Evolutionary conservation across 2,888 invertebrate genomes (phyloP), one percentile per base, ranked within the genome.

Genomic region (Orchesellides sinensis): DNA sequence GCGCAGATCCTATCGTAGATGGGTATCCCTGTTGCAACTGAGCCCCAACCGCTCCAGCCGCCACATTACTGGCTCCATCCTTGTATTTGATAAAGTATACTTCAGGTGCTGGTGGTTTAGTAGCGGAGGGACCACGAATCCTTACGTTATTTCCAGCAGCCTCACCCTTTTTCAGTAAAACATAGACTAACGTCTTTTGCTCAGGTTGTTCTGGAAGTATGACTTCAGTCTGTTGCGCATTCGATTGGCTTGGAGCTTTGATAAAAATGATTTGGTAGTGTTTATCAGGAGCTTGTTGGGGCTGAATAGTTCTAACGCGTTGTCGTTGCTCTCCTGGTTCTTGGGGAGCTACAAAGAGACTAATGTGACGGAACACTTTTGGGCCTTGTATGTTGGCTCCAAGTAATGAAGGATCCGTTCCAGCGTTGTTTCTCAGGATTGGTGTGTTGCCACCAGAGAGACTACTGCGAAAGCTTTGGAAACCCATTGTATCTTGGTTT

Each of bases 221-320:
- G 85, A 95, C 93, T 86, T 96, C 96, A 0, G 94, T 95, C 84
- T 94, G 94, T 84, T 96, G 96, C 82, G 95, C 93, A 83, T 96
- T 95, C 83, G 95, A 93, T 88, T 95, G 10, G 12, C 32, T 93
- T 2, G 84, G 92, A 0, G 93, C 93, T 92, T 96, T 96, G 91
- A 96, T 96, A 93, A 96, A 96, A 91, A 96, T 96, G 90, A 96
- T 96, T 90, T 96, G 96, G 93, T 96, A 96, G 91, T 96, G 96
- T 89, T 96, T 96, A 91, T 96, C 96, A 61, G 96, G 92, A 86
- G 94, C 56, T 47, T 45, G 27, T 56, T 56, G 63, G 0, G 75
- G 12, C 10, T 65, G 52, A 56, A 77, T 77, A 1, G 27, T 40
- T 40, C 68, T 35, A n/a, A 54, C 52, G 25, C 47, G 45, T 14